Evolutionary conservation across 2,113 vertebrate genomes (phyloP), one percentile per base, ranked within the genome.

Genomic region (Dunckerocampus dactyliophorus): DNA sequence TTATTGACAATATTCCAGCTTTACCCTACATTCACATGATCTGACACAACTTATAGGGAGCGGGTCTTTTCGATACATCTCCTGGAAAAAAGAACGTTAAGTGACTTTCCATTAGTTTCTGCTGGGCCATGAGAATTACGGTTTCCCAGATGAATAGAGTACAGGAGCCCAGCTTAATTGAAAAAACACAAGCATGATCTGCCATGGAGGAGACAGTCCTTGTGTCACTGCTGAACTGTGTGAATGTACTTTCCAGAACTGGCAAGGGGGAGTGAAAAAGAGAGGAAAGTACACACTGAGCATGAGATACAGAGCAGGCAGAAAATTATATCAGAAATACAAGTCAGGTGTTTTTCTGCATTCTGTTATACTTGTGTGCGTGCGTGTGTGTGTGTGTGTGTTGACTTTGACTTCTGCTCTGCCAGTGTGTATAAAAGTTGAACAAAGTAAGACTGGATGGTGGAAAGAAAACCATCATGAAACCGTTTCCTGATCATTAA

Each of bases 171-270:
- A 50, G 62, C 84, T 86, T 92, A 89, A 92, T 92, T 92, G 88
- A 89, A 91, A 92, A 90, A 92, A 89, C 89, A 92, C 84, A 89
- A 80, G 87, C 78, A 52, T 55, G 76, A 83, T 82, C 84, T 90
- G 83, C 86, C 82, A 84, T 81, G 83, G 74, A 84, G 81, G 84
- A 89, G 87, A 89, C 86, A 68, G 87, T 88, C 87, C 85, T 85
- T 86, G 81, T 90, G 83, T 91, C 88, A 89, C 82, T 76, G 79
- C 62, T 80, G 81, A 83, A 72, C 83, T 88, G 82, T 65, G 78
- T 17, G 79, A 90, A 91, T 90, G 87, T 84, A 88, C 86, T 91
- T 91, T 90, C 89, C 90, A 91, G 90, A 89, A 82, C 83, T 81
- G 75, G 81, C 42, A 63, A 75, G 82, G 64, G 67, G 69, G 75